Conservation (phyloP, 2,797 vertebrate species). For the Benthosema pterotum region DNA sequence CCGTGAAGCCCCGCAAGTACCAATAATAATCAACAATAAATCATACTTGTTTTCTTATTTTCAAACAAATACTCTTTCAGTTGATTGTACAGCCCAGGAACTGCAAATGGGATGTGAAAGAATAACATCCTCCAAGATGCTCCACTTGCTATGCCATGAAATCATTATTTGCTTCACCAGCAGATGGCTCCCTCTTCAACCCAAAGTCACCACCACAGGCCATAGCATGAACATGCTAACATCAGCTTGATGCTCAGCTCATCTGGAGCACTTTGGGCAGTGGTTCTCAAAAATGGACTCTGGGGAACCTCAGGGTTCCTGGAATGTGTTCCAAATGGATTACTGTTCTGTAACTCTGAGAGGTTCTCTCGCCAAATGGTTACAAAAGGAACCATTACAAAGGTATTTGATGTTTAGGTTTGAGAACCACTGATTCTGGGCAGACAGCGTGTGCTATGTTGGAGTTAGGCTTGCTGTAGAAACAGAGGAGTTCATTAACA, state of each 20-base stretch:
- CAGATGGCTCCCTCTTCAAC: constrained; percentile 75
- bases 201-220: constrained; percentile 34
- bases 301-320: too few relatives aligned
- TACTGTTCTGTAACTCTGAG: too few relatives aligned
- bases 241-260: neutral
- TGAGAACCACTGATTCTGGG: too few relatives aligned
- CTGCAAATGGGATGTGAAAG: neutral
- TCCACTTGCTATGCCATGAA: constrained; percentile 17
- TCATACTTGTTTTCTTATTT: neutral
- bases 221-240: neutral
- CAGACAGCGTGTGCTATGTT: neutral
- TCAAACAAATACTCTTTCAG: neutral
- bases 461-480: constrained; percentile 16
- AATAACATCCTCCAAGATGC: constrained; percentile 9
- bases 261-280: constrained; percentile 1
- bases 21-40: neutral
- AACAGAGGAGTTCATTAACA: constrained; percentile 54
- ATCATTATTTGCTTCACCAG: constrained; percentile 57
- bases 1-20: constrained; percentile 20
- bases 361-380: too few relatives aligned
- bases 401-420: too few relatives aligned
- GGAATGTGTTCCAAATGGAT: too few relatives aligned
- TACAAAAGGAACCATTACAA: too few relatives aligned
- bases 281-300: neutral
- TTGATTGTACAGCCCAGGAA: constrained; percentile 12